Base-by-base conservation (phyloP, 92 coral and sea anemone species). In the Plumapathes pennacea region DNA sequence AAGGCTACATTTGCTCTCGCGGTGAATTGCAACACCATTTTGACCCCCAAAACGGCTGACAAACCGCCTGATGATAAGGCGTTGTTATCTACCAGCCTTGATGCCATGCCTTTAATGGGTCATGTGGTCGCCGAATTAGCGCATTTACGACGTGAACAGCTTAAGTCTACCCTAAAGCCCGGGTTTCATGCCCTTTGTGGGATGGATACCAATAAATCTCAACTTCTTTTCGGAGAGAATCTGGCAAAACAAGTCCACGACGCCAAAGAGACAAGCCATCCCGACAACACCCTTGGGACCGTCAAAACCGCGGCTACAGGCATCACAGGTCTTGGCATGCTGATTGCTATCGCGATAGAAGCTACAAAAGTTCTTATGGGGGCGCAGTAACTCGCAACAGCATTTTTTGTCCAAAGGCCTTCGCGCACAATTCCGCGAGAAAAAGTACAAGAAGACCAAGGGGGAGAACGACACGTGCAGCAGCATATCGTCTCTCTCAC, bases 211-310 rank as follows among this genome's bases (percentile, higher is more conserved):
- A 17, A 29, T 23, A 31, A 1, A 29, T 47, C 62, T 4, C 43
- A 21, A 20, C 57, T 70, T 18, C 29, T 70, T 18, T 70, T 70
- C 47, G 78, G 51, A 23, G 50, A 33, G n/a, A 56, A 72, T 44
- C 18, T 72, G 18, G 72, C 72, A 4, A 71, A 71, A 48, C 78
- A 72, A 45, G 28, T 70, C 6, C 71, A 42, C 7, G 78, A 70
- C 32, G 52, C 59, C 10, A 72, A 61, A 17, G 80, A 62, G 48
- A 73, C 66, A 18, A 72, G 25, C 37, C 54, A 69, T 18, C 31
- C 40, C 6, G 42, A 71, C 53, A 46, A 69, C 47, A 69, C 31
- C 17, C 60, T 63, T 21, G 44, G n/a, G 51, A 24, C 59, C 21
- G 17, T 12, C 19, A 38, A 25, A 40, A 31, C 31, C 22, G 46